Percentiles rank a stretch among this genome's conserved stretches.
These are phyloP conservation scores for Hemiscyllium ocellatum DNA, from an alignment of 2,113 vertebrate genomes.

Conservation along the genomic window DNA sequence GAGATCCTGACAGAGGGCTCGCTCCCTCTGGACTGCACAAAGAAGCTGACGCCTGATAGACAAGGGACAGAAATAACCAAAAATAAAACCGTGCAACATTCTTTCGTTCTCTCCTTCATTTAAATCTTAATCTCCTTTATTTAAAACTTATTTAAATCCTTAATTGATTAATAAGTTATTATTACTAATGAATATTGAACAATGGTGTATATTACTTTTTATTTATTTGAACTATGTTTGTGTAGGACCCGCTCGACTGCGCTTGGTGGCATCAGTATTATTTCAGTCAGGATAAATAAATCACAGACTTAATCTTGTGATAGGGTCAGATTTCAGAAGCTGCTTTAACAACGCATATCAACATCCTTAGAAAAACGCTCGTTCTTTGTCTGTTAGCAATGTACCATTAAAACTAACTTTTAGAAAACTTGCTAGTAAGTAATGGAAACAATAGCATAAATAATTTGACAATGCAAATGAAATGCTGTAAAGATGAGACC, in stretches of 20 bases:
- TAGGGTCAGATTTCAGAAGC: background rate
- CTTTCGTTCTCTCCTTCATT: background rate
- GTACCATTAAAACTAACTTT: background rate
- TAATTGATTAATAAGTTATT: too few relatives aligned
- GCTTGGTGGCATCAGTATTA: background rate
- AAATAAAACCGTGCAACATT: background rate
- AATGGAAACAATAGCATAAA: background rate
- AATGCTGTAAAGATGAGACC: background rate
- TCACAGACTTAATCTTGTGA: background rate
- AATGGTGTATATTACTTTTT: background rate
- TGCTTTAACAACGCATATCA: background rate
- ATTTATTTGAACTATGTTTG: slow-evolving; percentile 1
- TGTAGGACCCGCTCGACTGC: background rate
- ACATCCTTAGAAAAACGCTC: background rate
- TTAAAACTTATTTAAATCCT: too few relatives aligned
- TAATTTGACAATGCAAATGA: background rate
- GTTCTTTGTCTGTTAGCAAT: background rate
- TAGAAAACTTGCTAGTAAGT: background rate
- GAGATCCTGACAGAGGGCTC: background rate
- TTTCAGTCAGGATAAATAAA: slow-evolving; percentile 3
- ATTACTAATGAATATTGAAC: background rate
- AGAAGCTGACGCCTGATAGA: background rate
- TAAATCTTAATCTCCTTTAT: background rate
- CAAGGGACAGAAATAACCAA: background rate
- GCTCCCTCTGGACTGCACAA: background rate